Conservation (phyloP, 2,888 invertebrate species). For the Mylabris sibirica region DNA sequence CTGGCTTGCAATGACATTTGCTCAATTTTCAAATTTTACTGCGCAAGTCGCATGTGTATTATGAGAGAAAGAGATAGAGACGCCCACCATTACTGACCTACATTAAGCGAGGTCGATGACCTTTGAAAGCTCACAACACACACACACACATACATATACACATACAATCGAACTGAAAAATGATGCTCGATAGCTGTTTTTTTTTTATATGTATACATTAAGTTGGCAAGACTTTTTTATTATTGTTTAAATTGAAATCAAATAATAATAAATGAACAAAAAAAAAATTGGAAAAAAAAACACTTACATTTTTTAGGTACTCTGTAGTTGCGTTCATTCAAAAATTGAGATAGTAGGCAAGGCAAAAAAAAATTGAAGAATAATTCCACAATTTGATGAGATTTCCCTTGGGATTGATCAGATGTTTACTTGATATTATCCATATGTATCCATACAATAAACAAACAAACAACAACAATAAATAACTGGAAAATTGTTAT, state of each 20-base stretch:
- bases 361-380: background rate
- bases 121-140: conserved; percentile 50
- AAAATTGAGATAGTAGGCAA: background rate
- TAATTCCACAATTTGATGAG: too few relatives aligned
- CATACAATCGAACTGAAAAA: conserved; percentile 49
- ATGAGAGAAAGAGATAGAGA: conserved; percentile 29
- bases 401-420: too few relatives aligned
- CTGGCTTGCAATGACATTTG: conserved; percentile 47
- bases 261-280: too few relatives aligned
- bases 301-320: conserved; percentile 50
- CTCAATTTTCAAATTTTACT: conserved; percentile 39
- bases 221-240: conserved; percentile 29
- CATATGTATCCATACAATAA: too few relatives aligned
- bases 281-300: background rate
- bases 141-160: background rate
- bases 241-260: background rate
- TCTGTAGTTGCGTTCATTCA: conserved; percentile 21
- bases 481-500: too few relatives aligned
- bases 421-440: too few relatives aligned
- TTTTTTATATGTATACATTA: conserved; percentile 27
- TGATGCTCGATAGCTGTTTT: conserved; percentile 41
- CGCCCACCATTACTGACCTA: conserved; percentile 61
- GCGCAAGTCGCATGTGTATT: conserved; percentile 49
- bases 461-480: too few relatives aligned
- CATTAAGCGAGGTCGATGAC: conserved; percentile 57